Conservation (phyloP, 1,140 invertebrate species). For the Elysia chlorotica region DNA sequence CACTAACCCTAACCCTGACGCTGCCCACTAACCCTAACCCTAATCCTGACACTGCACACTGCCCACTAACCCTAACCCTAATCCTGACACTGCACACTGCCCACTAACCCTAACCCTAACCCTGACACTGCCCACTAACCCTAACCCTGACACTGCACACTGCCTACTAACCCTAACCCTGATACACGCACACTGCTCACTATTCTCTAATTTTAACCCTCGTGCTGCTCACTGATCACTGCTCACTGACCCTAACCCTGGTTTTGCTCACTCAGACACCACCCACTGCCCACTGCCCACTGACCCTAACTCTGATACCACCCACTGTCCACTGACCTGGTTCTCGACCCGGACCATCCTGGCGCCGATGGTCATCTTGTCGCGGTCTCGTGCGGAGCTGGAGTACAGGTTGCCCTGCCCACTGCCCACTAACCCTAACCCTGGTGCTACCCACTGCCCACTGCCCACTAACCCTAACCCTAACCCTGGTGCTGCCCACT, state of each 20-base stretch:
- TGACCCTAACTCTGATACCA: no score
- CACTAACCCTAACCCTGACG: not conserved
- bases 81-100: not conserved
- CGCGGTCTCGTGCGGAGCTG: conserved; percentile 72
- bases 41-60: not conserved
- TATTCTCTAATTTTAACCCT: conserved; percentile 71
- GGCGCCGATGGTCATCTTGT: conserved; percentile 79
- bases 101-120: conserved; percentile 74
- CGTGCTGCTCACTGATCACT: conserved; percentile 73
- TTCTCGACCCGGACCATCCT: conserved; percentile 79
- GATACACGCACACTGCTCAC: not conserved
- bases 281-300: not conserved
- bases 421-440: no score
- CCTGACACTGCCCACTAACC: conserved; percentile 63
- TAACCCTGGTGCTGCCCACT: not conserved
- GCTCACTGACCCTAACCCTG: not conserved
- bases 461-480: not conserved
- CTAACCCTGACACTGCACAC: not conserved
- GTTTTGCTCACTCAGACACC: no score
- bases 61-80: not conserved
- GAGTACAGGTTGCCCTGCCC: conserved; percentile 69
- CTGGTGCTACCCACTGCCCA: no score
- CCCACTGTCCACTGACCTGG: conserved; percentile 63
- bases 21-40: not conserved
- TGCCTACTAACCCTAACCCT: not conserved